Conservation (phyloP, 1,140 invertebrate species). For the Geopemphigus sp. region DNA sequence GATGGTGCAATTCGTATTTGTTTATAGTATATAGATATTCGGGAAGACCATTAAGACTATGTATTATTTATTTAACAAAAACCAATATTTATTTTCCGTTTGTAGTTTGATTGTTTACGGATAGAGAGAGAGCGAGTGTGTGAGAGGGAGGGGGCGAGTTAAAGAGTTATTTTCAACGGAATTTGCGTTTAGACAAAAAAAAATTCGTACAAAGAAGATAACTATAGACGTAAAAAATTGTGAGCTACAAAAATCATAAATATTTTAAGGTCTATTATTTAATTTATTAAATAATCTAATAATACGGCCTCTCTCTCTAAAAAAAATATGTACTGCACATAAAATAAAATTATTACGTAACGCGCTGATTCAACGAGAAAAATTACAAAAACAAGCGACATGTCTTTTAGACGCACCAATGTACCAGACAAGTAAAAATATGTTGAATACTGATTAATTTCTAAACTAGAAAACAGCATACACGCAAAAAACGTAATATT, state of each 20-base stretch:
- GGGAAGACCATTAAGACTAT: background rate
- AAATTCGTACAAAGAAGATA: too few species aligned
- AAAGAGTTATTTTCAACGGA: background rate
- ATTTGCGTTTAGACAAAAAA: too few species aligned
- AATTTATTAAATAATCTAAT: background rate
- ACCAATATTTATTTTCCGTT: background rate
- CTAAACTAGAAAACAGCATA: slow-evolving; percentile 1
- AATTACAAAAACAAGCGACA: background rate
- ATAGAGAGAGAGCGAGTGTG: too few species aligned
- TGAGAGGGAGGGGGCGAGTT: too few species aligned
- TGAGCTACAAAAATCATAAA: background rate
- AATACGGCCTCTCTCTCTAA: background rate
- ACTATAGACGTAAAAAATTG: background rate
- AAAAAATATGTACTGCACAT: background rate
- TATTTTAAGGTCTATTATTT: background rate
- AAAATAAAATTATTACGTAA: slow-evolving; percentile 7
- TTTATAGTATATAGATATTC: background rate
- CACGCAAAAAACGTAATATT: background rate
- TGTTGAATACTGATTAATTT: slow-evolving; percentile 25
- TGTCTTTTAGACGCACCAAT: background rate
- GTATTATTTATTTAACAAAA: background rate
- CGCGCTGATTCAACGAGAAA: background rate
- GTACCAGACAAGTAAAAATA: slow-evolving; percentile 18
- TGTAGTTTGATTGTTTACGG: background rate
- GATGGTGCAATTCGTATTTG: too few species aligned